Evolutionary conservation across 2,888 invertebrate species (phyloP).

Genomic region (Daptonema setosum): DNA sequence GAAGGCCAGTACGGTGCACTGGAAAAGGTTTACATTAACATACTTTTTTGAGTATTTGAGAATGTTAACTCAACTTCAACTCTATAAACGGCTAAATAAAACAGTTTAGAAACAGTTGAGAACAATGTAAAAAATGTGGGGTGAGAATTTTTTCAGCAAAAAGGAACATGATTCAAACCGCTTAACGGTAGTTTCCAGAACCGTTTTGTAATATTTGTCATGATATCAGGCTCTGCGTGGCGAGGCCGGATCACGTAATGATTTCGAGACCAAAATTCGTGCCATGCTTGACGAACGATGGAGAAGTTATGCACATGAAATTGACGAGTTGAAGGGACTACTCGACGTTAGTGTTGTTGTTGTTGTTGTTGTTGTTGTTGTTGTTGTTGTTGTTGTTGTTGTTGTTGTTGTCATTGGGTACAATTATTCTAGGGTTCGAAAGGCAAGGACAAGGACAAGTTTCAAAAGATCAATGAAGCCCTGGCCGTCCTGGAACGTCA

Average conservation of each 20-base stretch:
- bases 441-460: constrained; percentile 21
- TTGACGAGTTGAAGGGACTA: constrained; percentile 14
- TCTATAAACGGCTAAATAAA: too few species aligned
- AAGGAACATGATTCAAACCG: too few species aligned
- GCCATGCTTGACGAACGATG: constrained; percentile 12
- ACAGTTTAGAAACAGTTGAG: too few species aligned
- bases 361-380: too few species aligned
- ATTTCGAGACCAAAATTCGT: constrained; percentile 15
- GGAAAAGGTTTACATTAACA: background rate
- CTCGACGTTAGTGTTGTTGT: background rate
- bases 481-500: constrained; percentile 21
- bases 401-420: background rate
- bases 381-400: too few species aligned
- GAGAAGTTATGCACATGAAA: constrained; percentile 10
- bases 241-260: constrained; percentile 13
- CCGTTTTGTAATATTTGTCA: too few species aligned
- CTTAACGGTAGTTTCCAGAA: too few species aligned
- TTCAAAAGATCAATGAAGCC: constrained; percentile 22
- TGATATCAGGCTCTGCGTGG: constrained; percentile 14
- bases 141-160: too few species aligned
- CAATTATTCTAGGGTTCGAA: too few species aligned
- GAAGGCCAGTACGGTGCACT: constrained; percentile 9
- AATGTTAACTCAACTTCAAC: background rate
- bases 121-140: too few species aligned
- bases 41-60: background rate